Conservation (phyloP, 2,113 vertebrate species). For the Ceratotherium simum region DNA sequence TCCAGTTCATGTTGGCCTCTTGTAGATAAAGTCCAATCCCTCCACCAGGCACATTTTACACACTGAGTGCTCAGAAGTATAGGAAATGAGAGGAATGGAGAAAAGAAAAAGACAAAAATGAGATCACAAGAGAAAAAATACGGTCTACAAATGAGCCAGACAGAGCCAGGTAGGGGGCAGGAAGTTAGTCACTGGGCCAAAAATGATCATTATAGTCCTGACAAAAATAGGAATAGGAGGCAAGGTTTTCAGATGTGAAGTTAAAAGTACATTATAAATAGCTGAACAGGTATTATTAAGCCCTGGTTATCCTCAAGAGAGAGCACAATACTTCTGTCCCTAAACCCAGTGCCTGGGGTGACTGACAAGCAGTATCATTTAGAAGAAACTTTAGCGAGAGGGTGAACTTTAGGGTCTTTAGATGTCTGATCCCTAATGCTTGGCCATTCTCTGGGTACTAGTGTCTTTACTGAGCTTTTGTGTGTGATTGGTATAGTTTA, state of each 20-base stretch:
- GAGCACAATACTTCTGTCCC: background rate
- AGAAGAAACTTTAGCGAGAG: background rate
- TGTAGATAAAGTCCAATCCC: background rate
- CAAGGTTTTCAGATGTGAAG: constrained; percentile 17
- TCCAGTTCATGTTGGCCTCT: background rate
- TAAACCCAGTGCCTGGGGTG: background rate
- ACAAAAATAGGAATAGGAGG: constrained; percentile 45
- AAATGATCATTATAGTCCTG: background rate
- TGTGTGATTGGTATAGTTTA: background rate
- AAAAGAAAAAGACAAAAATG: background rate
- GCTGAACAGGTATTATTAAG: constrained; percentile 23
- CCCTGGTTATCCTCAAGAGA: background rate
- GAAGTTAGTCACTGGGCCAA: background rate
- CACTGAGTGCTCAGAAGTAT: background rate
- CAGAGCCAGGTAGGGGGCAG: background rate
- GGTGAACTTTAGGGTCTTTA: background rate
- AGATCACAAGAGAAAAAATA: background rate
- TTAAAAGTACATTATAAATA: constrained; percentile 62
- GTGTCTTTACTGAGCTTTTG: background rate
- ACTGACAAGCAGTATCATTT: background rate
- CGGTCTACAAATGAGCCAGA: constrained; percentile 14
- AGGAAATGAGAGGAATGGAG: background rate
- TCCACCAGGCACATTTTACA: background rate
- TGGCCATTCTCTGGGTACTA: background rate
- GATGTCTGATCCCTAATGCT: background rate